Base-by-base conservation (phyloP, 37 sponge, comb jelly and placozoan genomes). In the Beroe forskalii region DNA sequence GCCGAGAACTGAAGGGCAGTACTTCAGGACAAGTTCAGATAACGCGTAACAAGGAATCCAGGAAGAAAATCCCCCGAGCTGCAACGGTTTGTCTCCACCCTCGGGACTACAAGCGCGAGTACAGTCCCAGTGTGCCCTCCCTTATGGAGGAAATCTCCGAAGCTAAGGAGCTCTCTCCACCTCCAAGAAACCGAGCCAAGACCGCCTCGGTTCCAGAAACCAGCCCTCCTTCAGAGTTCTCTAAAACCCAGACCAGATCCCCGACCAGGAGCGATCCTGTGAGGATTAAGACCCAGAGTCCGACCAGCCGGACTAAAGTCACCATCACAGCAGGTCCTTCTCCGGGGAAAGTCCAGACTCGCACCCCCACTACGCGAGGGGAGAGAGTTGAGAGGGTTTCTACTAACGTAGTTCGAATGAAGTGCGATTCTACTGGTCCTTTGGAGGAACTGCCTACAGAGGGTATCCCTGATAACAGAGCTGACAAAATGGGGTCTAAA, bases 1-100 rank as follows among this genome's bases (percentile, higher is more conserved):
- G 86, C 20, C n/a, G 86, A 27, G 86, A 80, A 37, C 2, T 80
- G 55, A 80, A 41, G 44, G 35, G 35, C 28, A 44, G 48, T 80
- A 6, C 30, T 3, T 28, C 37, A 9, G 37, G 32, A 14, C 27
- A 36, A 2, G 32, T 32, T 32, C 72, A 27, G 12, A 27, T 14
- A 35, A 36, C 72, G 2, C 27, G 72, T 2, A 69, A 33, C 17
- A 69, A 69, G 39, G 72, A 69, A 37, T 48, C 55, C 55, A 48
- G 12, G 55, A 69, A 69, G 38, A 69, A 69, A 69, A 9, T 14
- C 27, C 37, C 72, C 32, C 72, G 72, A 14, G 33, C 72, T 3
- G 72, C 38, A 37, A 33, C 72, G 9, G 72, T 48, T 12, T 48
- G 55, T 48, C 6, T 48, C 12, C 12, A 48, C 12, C 55, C 55